These are phyloP conservation scores for Lasioglossum leucozonium DNA, from an alignment of 2,888 invertebrate genomes.

Conservation along the genomic window DNA sequence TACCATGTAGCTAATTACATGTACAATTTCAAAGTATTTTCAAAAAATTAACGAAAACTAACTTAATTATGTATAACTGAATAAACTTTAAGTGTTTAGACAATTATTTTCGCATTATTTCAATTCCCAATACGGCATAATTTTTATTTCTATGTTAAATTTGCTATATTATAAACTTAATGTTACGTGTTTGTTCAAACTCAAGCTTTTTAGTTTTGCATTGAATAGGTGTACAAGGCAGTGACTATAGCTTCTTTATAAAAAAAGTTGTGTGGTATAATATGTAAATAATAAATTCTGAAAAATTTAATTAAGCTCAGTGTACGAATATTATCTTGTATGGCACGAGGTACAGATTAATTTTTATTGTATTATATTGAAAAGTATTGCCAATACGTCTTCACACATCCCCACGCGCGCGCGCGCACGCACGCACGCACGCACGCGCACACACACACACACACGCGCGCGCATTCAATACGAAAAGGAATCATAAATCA, in stretches of 20 bases:
- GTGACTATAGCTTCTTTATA: conserved; percentile 64
- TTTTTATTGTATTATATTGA: conserved; percentile 35
- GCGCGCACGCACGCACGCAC: conserved; percentile 5
- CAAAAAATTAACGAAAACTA: background rate
- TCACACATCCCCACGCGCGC: conserved; percentile 8
- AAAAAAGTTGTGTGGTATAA: conserved; percentile 48
- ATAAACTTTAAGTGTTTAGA: background rate
- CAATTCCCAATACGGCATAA: conserved; percentile 3
- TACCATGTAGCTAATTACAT: conserved; percentile 1
- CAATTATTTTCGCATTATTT: conserved; percentile 25
- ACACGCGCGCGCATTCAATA: conserved; percentile 26
- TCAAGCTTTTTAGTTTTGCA: conserved; percentile 43
- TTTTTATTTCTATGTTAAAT: conserved; percentile 11
- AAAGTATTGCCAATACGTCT: conserved; percentile 58
- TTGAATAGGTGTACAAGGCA: conserved; percentile 58
- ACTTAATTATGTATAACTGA: background rate
- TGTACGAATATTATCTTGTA: conserved; percentile 57
- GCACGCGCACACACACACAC: conserved; percentile 6
- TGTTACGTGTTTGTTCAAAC: conserved; percentile 49
- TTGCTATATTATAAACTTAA: background rate
- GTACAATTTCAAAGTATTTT: background rate
- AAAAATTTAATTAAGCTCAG: conserved; percentile 57
- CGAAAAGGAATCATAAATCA: conserved; percentile 35
- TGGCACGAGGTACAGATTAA: conserved; percentile 69
- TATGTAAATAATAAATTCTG: conserved; percentile 46